A percentile compares a stretch with the other conserved stretches of the same genome.
Conservation (phyloP, 2,888 invertebrate genomes). For the Drosophila testacea region DNA sequence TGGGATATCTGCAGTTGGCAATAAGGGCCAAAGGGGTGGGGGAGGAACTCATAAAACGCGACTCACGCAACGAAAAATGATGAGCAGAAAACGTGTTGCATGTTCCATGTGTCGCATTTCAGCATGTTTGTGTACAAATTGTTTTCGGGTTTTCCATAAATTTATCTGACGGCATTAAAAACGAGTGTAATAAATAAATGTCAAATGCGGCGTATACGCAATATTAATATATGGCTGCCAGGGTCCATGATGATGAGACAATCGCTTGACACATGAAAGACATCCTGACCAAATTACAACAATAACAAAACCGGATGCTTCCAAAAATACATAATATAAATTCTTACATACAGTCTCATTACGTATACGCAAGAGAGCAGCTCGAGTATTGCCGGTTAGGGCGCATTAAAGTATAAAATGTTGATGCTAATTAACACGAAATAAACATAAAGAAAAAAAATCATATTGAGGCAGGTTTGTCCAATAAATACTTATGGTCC, state of each 20-base stretch:
- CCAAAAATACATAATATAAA: slow-evolving; percentile 15
- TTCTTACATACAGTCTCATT: slow-evolving; percentile 4
- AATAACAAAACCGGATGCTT: slow-evolving; percentile 48
- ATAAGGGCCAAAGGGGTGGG: neutral
- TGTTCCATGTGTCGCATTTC: slow-evolving; percentile 41
- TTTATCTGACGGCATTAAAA: slow-evolving; percentile 65
- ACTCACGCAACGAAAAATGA: slow-evolving; percentile 51
- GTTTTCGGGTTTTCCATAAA: slow-evolving; percentile 67
- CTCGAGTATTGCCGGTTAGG: neutral
- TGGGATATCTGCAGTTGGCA: slow-evolving; percentile 13
- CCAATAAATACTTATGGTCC: slow-evolving; percentile 59
- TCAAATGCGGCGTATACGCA: slow-evolving; percentile 68
- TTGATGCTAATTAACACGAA: slow-evolving; percentile 63
- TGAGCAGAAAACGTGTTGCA: slow-evolving; percentile 70
- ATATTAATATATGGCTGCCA: slow-evolving; percentile 49
- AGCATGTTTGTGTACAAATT: slow-evolving; percentile 44
- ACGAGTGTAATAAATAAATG: slow-evolving; percentile 67
- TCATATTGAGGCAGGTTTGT: slow-evolving; percentile 20
- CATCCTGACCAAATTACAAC: slow-evolving; percentile 59
- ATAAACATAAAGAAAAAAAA: slow-evolving; percentile 50
- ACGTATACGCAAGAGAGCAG: slow-evolving; percentile 30
- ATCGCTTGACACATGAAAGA: slow-evolving; percentile 68
- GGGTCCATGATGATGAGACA: slow-evolving; percentile 58
- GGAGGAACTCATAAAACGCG: slow-evolving; percentile 48
- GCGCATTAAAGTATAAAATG: slow-evolving; percentile 6